phyloP scores from a whole-genome alignment of 2,888 invertebrate species.

The Trachelus tabidus region DNA sequence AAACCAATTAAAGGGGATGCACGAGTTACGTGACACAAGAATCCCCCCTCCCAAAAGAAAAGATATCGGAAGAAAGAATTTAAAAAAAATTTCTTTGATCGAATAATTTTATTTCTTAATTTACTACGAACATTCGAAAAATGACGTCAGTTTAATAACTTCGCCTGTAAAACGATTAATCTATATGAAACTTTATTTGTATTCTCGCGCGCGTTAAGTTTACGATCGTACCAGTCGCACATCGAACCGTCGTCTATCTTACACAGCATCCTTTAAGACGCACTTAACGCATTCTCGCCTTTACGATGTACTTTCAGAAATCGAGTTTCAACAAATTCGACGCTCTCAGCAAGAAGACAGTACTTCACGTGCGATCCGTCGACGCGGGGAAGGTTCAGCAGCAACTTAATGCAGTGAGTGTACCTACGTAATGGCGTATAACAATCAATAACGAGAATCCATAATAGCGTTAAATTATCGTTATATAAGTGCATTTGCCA shows the following conservation, averaged over 20 bases:
- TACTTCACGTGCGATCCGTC: conserved; percentile 75
- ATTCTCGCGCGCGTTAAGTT: not conserved
- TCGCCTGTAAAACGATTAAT: not conserved
- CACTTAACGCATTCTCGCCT: not conserved
- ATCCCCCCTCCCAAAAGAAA: no score
- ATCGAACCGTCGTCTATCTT: not conserved
- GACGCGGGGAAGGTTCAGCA: conserved; percentile 76
- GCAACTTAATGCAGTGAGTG: conserved; percentile 74
- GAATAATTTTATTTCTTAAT: no score
- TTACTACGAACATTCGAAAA: no score
- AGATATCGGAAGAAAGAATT: no score
- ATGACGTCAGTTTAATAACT: not conserved
- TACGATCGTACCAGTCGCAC: not conserved
- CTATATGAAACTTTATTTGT: not conserved
- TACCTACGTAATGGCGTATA: not conserved
- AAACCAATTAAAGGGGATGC: not conserved
- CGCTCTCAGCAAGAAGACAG: conserved; percentile 75
- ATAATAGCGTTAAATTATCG: not conserved
- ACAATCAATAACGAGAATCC: not conserved
- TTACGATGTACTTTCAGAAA: conserved; percentile 70
- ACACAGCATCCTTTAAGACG: not conserved
- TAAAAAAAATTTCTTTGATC: no score
- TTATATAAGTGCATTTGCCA: not conserved
- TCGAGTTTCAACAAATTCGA: conserved; percentile 83
- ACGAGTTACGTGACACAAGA: not conserved